Evolutionary conservation across 2,797 vertebrate species (phyloP).

Genomic region (Semaprochilodus insignis): DNA sequence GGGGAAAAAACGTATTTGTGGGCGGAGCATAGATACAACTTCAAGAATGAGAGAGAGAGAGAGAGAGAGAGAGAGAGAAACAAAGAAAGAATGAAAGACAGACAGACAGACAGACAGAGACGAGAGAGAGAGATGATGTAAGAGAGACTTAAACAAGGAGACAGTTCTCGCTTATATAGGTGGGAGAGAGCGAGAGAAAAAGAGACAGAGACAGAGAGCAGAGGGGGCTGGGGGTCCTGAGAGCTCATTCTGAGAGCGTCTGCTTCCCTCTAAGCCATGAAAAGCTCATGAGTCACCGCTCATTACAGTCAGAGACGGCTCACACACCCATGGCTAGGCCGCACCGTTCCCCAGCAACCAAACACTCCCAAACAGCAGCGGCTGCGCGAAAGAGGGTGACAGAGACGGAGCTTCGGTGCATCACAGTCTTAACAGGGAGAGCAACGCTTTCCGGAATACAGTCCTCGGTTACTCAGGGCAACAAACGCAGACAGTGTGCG

Average conservation of each 20-base stretch:
- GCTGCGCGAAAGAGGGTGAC: slow-evolving; percentile 41
- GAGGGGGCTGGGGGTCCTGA: slow-evolving; percentile 14
- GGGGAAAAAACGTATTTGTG: background rate
- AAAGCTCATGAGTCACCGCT: slow-evolving; percentile 78
- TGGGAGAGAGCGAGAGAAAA: no score
- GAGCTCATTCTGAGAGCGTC: slow-evolving; percentile 22
- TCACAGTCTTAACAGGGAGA: slow-evolving; percentile 1
- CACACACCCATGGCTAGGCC: slow-evolving; percentile 64
- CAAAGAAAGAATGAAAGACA: background rate
- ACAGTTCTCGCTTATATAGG: background rate
- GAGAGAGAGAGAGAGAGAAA: background rate
- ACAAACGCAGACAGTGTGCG: slow-evolving; percentile 1
- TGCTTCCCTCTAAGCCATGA: slow-evolving; percentile 57
- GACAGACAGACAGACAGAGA: background rate
- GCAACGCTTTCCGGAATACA: background rate
- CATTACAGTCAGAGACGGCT: slow-evolving; percentile 52
- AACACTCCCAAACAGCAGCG: slow-evolving; percentile 67
- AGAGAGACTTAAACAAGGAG: background rate
- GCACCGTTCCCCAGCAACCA: slow-evolving; percentile 71
- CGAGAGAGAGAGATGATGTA: no score
- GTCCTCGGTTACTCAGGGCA: slow-evolving; percentile 26
- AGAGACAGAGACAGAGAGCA: background rate
- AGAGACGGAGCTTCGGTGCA: slow-evolving; percentile 32
- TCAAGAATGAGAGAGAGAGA: background rate
- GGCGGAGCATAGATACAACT: no score